These are phyloP conservation scores for Acanthaster planci DNA, from an alignment of 35 echinoderm and acorn worm genomes.

Conservation along the genomic window DNA sequence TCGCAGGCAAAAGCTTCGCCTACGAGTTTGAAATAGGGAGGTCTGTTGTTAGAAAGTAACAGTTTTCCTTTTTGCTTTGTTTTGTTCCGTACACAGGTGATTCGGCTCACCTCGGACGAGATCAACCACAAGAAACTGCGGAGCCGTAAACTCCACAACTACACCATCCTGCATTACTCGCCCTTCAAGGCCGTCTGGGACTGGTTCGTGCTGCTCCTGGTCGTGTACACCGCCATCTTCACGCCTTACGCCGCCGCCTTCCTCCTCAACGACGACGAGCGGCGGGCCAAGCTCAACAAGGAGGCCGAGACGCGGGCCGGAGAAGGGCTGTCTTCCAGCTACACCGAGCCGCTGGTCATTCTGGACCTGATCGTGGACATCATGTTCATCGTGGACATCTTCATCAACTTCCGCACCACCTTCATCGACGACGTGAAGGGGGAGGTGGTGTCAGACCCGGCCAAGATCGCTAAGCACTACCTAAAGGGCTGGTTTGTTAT, in stretches of 20 bases:
- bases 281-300: conserved; percentile 69
- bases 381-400: conserved; percentile 98
- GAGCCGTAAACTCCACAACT: conserved; percentile 75
- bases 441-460: conserved; percentile 83
- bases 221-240: conserved; percentile 95
- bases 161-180: conserved; percentile 97
- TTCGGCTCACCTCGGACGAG: conserved; percentile 90
- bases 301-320: conserved; percentile 81
- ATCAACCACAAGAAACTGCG: conserved; percentile 97
- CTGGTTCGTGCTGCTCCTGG: conserved; percentile 90
- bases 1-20: no score
- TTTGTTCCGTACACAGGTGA: conserved; percentile 48
- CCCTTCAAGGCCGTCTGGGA: conserved; percentile 99
- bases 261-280: conserved; percentile 79
- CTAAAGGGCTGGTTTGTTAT: conserved; percentile 97
- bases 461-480: conserved; percentile 91
- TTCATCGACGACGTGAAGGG: conserved; percentile 88
- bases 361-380: conserved; percentile 92
- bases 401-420: conserved; percentile 96
- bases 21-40: no score
- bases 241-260: conserved; percentile 95
- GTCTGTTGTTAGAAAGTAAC: no score
- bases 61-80: background rate
- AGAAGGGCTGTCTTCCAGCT: conserved; percentile 62
- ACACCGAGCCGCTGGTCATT: conserved; percentile 87